Evolutionary conservation across 2,888 invertebrate genomes (phyloP).

Genomic region (Protodeltote pygarga): DNA sequence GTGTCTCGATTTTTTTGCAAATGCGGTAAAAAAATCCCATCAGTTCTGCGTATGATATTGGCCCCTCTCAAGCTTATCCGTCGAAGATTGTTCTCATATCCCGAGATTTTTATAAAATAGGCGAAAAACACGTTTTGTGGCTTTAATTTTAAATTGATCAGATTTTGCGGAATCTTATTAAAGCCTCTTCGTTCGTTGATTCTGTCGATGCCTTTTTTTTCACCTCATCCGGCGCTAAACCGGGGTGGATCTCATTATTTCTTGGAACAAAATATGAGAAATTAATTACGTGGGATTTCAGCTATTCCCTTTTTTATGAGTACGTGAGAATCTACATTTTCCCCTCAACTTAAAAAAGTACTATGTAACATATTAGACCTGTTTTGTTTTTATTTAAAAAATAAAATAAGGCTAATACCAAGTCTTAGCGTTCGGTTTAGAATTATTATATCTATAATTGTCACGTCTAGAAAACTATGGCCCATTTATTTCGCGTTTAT

Average conservation of each 20-base stretch:
- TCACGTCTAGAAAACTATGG: slow-evolving; percentile 25
- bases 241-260: slow-evolving; percentile 71
- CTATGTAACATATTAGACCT: slow-evolving; percentile 4
- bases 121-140: slow-evolving; percentile 87
- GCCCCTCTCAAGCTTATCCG: slow-evolving; percentile 70
- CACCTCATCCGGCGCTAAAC: slow-evolving; percentile 62
- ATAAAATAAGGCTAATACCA: slow-evolving; percentile 13
- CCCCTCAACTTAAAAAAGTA: slow-evolving; percentile 2
- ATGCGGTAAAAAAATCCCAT: slow-evolving; percentile 58
- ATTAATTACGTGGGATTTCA: slow-evolving; percentile 76
- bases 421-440: slow-evolving; percentile 9
- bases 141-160: slow-evolving; percentile 87
- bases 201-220: slow-evolving; percentile 66
- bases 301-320: slow-evolving; percentile 48
- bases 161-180: slow-evolving; percentile 83
- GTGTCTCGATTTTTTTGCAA: slow-evolving; percentile 48
- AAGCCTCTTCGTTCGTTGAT: slow-evolving; percentile 77
- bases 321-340: slow-evolving; percentile 15
- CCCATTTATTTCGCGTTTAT: slow-evolving; percentile 24
- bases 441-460: slow-evolving; percentile 31
- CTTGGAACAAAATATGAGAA: slow-evolving; percentile 69
- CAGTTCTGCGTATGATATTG: slow-evolving; percentile 66
- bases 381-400: slow-evolving; percentile 8
- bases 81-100: slow-evolving; percentile 84
- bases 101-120: slow-evolving; percentile 86